Conservation (phyloP, 2,113 vertebrate genomes). For the Chloroceryle aenea region DNA sequence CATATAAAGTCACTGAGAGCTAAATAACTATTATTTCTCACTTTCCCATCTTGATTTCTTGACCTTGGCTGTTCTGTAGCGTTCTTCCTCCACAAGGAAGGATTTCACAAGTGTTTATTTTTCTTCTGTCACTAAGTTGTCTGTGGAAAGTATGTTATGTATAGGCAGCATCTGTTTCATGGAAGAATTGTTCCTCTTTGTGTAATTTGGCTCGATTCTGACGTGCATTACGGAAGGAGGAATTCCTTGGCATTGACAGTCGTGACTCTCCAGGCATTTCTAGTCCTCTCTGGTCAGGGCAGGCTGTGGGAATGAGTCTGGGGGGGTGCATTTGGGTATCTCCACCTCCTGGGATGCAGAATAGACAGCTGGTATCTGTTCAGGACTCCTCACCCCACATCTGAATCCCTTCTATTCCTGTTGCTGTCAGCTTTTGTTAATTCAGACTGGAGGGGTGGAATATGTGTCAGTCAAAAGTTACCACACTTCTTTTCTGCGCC, state of each 20-base stretch:
- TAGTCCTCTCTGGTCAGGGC: background rate
- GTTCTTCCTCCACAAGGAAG: background rate
- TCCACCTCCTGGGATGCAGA: background rate
- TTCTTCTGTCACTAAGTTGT: background rate
- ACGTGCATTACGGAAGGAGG: background rate
- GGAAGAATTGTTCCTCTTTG: background rate
- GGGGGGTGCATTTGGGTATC: background rate
- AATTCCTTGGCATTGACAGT: background rate
- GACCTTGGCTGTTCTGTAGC: background rate
- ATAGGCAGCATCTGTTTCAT: background rate
- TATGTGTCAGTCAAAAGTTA: background rate
- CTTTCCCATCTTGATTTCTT: background rate
- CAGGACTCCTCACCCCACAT: background rate
- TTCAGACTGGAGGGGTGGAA: background rate
- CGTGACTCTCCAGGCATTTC: background rate
- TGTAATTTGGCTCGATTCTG: background rate
- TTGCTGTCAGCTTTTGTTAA: background rate
- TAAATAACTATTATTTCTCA: background rate
- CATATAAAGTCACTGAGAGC: background rate
- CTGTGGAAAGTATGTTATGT: background rate
- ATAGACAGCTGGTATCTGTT: background rate
- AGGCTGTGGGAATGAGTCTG: background rate
- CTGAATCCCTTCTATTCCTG: background rate
- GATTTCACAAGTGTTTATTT: conserved; percentile 14
- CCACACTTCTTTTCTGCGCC: background rate